These are phyloP conservation scores for Girardia tigrina DNA, from an alignment of 2,888 invertebrate species.

Conservation along the genomic window DNA sequence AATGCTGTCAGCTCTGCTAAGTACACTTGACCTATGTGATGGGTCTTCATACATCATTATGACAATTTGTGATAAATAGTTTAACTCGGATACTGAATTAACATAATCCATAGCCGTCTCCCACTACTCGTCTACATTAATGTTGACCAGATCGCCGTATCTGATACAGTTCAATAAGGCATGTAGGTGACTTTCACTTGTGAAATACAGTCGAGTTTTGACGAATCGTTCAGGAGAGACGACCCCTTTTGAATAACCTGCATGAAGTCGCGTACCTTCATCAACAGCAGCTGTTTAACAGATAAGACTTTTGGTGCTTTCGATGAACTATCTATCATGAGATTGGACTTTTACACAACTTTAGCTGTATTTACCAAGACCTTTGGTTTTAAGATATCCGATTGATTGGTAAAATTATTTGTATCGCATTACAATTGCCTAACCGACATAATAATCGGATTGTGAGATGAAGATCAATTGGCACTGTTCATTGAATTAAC, in stretches of 20 bases:
- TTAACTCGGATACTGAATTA: constrained; percentile 83
- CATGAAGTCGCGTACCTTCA: too few species aligned
- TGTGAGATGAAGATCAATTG: too few species aligned
- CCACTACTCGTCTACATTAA: constrained; percentile 56
- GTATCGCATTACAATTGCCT: too few species aligned
- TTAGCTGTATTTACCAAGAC: too few species aligned
- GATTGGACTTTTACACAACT: too few species aligned
- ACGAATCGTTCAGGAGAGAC: constrained; percentile 94
- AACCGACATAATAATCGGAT: too few species aligned
- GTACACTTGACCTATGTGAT: constrained; percentile 56
- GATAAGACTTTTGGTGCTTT: too few species aligned
- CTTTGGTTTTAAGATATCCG: too few species aligned
- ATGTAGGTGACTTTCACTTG: constrained; percentile 96
- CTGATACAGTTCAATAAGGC: constrained; percentile 84
- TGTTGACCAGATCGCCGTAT: constrained; percentile 72
- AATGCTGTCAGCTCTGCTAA: neutral
- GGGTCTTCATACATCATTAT: constrained; percentile 95
- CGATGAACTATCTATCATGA: too few species aligned
- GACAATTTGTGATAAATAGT: constrained; percentile 85
- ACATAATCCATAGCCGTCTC: constrained; percentile 93
- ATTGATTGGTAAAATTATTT: too few species aligned
- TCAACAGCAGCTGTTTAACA: too few species aligned
- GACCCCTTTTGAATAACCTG: constrained; percentile 86
- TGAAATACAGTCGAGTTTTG: constrained; percentile 92
- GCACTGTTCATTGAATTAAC: too few species aligned